phyloP scores from a whole-genome alignment of 2,797 vertebrate species.

The Sebastes baramenuke region DNA sequence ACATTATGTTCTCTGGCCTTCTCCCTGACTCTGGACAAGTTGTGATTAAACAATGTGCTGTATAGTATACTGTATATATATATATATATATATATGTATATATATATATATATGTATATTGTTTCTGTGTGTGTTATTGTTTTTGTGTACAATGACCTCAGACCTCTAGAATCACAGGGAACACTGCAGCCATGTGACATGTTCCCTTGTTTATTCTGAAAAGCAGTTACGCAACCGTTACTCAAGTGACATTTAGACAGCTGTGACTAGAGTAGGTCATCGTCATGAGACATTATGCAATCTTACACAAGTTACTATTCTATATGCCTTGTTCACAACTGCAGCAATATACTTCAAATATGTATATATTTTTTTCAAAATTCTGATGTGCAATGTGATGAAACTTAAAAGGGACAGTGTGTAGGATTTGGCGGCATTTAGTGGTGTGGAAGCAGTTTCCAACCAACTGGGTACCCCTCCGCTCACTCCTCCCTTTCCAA shows the following conservation, averaged over 20 bases:
- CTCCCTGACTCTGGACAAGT: background rate
- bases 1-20: background rate
- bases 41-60: background rate
- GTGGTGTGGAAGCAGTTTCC: too few species aligned
- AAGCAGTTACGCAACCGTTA: background rate
- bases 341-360: background rate
- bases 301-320: background rate
- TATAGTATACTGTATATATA: too few species aligned
- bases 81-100: too few species aligned
- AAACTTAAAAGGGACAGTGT: background rate
- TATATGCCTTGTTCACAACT: background rate
- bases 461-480: too few species aligned
- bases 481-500: too few species aligned
- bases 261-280: background rate
- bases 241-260: background rate
- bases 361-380: background rate
- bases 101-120: too few species aligned
- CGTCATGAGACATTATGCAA: background rate
- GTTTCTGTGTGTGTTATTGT: background rate
- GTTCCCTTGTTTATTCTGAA: conserved; percentile 6
- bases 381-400: background rate
- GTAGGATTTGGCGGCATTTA: too few species aligned
- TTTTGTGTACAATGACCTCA: background rate
- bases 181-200: background rate
- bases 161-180: background rate